Percentiles rank a stretch among this genome's conserved stretches.
Conservation (phyloP, 2,113 vertebrate genomes). For the Mungos mungo region DNA sequence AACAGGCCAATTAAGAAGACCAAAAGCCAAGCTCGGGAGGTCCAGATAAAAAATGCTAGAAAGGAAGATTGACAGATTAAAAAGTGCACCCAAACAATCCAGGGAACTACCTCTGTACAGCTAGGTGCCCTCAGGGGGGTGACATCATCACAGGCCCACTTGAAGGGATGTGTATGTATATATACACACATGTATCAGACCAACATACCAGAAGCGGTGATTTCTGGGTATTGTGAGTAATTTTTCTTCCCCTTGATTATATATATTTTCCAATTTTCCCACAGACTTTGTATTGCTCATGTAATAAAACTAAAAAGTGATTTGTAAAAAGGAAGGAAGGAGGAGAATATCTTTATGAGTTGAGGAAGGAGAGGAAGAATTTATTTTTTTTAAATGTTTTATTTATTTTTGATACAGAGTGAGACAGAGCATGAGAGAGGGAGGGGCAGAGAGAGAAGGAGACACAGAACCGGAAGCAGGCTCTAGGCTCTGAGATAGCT, state of each 20-base stretch:
- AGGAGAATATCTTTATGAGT: background rate
- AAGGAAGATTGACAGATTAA: background rate
- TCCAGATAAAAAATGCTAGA: background rate
- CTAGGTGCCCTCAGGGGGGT: no score
- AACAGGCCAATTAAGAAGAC: background rate
- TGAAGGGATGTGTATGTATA: no score
- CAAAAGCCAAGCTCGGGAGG: background rate
- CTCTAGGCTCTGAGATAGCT: no score
- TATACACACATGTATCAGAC: background rate
- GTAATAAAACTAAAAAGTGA: background rate
- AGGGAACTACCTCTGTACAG: background rate
- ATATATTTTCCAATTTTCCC: background rate
- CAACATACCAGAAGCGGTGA: background rate
- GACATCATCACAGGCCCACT: background rate
- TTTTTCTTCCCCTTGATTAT: background rate
- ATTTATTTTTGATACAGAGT: no score
- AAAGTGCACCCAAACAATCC: background rate
- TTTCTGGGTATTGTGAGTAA: background rate
- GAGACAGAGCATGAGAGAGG: no score
- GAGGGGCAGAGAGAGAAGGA: no score
- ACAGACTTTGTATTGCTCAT: background rate
- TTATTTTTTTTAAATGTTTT: no score
- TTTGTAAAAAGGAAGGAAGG: background rate
- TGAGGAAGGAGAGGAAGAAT: background rate
- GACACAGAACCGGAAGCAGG: no score